phyloP scores from a whole-genome alignment of 2,797 vertebrate genomes.

The Microhierax caerulescens region DNA sequence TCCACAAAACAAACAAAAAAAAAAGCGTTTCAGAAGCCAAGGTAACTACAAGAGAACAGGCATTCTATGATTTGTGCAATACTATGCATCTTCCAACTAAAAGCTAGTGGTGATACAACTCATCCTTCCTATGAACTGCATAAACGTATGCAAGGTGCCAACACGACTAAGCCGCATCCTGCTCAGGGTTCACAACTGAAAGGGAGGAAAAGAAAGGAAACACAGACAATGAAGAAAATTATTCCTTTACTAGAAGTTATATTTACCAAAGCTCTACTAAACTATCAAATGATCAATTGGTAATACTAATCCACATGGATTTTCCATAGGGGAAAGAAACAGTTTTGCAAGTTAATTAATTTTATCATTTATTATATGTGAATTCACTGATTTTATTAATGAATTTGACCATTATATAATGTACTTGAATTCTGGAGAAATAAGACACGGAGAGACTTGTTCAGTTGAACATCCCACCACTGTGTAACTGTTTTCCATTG shows the following conservation, averaged over 20 bases:
- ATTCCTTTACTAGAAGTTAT: neutral
- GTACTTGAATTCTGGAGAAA: neutral
- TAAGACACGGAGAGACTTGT: neutral
- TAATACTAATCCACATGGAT: neutral
- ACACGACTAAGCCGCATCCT: neutral
- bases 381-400: neutral
- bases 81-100: neutral
- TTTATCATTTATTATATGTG: neutral
- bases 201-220: neutral
- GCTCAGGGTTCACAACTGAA: neutral
- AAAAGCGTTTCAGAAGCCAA: neutral
- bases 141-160: neutral
- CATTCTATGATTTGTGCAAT: neutral
- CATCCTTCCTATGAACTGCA: neutral
- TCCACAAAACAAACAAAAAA: neutral
- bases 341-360: neutral
- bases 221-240: neutral
- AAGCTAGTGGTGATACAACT: neutral
- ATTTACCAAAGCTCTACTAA: neutral
- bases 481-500: neutral
- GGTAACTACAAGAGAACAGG: neutral
- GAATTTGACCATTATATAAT: neutral
- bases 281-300: neutral
- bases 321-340: neutral
- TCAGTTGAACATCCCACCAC: neutral